Evolutionary conservation across 2,888 invertebrate species (phyloP).

Genomic region (Catocala nupta): DNA sequence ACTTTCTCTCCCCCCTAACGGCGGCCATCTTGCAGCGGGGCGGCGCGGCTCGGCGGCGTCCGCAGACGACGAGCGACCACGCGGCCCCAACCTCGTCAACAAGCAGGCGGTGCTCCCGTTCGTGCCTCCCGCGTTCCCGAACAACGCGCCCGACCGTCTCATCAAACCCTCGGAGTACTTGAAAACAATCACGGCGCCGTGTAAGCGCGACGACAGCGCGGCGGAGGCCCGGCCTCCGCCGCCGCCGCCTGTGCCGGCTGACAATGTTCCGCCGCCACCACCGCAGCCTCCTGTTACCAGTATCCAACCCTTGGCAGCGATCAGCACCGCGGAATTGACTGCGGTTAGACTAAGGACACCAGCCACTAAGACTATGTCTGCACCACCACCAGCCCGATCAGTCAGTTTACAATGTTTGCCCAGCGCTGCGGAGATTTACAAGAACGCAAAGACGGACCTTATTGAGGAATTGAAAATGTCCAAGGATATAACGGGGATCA

Average conservation of each 20-base stretch:
- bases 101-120: slow-evolving; percentile 95
- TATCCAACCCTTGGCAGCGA: slow-evolving; percentile 93
- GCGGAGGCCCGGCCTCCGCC: slow-evolving; percentile 88
- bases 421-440: slow-evolving; percentile 89
- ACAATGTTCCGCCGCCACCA: slow-evolving; percentile 72
- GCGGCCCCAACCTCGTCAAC: slow-evolving; percentile 91
- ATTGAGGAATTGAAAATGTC: slow-evolving; percentile 97
- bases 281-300: slow-evolving; percentile 62
- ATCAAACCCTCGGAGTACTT: slow-evolving; percentile 97
- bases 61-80: slow-evolving; percentile 85
- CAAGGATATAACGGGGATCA: slow-evolving; percentile 97
- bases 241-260: slow-evolving; percentile 84
- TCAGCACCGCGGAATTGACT: slow-evolving; percentile 95
- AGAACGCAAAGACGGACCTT: slow-evolving; percentile 93
- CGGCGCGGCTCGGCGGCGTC: slow-evolving; percentile 78
- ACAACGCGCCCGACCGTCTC: slow-evolving; percentile 93
- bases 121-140: slow-evolving; percentile 96
- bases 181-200: slow-evolving; percentile 92
- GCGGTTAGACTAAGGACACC: slow-evolving; percentile 93
- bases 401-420: slow-evolving; percentile 92
- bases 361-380: slow-evolving; percentile 94
- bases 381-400: slow-evolving; percentile 89
- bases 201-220: slow-evolving; percentile 84
- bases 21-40: slow-evolving; percentile 74
- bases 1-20: slow-evolving; percentile 80